Evolutionary conservation across 2,113 vertebrate genomes (phyloP), one percentile per base, ranked within the genome.

Genomic region (Cinclus cinclus): DNA sequence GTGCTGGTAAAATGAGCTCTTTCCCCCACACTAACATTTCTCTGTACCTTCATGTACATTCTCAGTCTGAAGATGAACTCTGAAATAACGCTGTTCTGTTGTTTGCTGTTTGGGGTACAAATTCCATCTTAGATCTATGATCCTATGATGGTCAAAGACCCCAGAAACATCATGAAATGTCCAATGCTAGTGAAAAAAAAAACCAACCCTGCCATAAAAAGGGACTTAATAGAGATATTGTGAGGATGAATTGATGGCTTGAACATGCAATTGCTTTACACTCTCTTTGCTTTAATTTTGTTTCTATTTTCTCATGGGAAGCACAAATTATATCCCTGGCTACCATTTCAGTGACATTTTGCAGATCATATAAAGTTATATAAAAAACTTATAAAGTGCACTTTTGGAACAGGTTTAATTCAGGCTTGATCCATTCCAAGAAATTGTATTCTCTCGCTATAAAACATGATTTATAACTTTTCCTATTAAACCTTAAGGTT

Each of bases 391-490:
- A 70, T 4, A 31, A 76, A 80, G 31, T 87, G 15, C 9, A 41
- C 31, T 74, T 92, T 68, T 85, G 31, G 23, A 91, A 15, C 10
- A 77, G 23, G 21, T 92, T 95, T 95, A 87, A 76, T 91, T 92
- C 41, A 85, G 53, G 58, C 25, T 76, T 91, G 31, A 85, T 91
- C 50, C 30, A 75, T 87, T 95, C 79, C 49, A 86, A 90, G 58
- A 90, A 93, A 89, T 44, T 81, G 31, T 41, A 70, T 90, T 88
- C 50, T 85, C 15, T 90, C n/a, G 39, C 71, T 74, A 92, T 90
- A 96, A 96, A 92, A 87, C 52, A 81, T 70, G 59, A 95, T 92
- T 94, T 92, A 87, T 56, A 81, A n/a, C 59, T 88, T 83, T 84
- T 62, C 46, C 24, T 23, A 75, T 89, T 89, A 88, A 94, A 92